These are phyloP conservation scores for Leptinotarsa juncta DNA, from an alignment of 2,888 invertebrate genomes.

Conservation along the genomic window DNA sequence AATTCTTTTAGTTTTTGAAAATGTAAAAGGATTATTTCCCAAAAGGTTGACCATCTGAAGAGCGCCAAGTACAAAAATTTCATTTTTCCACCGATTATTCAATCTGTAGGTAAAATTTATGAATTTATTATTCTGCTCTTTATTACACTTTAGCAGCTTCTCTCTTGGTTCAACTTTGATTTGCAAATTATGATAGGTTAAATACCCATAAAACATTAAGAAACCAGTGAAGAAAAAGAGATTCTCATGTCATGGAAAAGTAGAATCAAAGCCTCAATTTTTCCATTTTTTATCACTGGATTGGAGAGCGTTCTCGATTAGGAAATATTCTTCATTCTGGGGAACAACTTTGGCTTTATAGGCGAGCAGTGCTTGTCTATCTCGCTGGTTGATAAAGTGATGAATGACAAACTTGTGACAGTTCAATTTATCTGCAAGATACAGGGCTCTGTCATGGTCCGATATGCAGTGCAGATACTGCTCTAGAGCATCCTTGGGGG, in stretches of 20 bases:
- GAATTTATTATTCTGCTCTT: too few species aligned
- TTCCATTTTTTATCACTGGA: conserved; percentile 55
- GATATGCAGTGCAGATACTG: conserved; percentile 57
- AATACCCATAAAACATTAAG: too few species aligned
- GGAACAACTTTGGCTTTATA: conserved; percentile 73
- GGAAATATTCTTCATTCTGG: conserved; percentile 78
- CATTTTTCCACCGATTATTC: too few species aligned
- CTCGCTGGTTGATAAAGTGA: conserved; percentile 71
- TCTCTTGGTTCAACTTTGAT: too few species aligned
- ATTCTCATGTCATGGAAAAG: conserved; percentile 8
- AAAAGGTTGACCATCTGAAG: too few species aligned
- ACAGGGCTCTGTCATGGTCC: conserved; percentile 69
- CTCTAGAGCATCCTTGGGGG: conserved; percentile 65
- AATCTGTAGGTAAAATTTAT: too few species aligned
- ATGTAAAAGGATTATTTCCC: too few species aligned
- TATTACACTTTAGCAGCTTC: too few species aligned
- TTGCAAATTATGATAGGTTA: too few species aligned
- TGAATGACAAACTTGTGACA: conserved; percentile 77
- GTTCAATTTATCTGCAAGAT: conserved; percentile 73
- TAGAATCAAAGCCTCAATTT: conserved; percentile 46
- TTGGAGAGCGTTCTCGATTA: conserved; percentile 77
- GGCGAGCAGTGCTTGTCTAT: conserved; percentile 71
- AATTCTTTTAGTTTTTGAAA: too few species aligned
- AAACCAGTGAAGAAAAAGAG: neutral
- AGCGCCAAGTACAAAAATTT: too few species aligned